Base-by-base conservation (phyloP, 2,888 invertebrate species). In the Microctonus aethiopoides region DNA sequence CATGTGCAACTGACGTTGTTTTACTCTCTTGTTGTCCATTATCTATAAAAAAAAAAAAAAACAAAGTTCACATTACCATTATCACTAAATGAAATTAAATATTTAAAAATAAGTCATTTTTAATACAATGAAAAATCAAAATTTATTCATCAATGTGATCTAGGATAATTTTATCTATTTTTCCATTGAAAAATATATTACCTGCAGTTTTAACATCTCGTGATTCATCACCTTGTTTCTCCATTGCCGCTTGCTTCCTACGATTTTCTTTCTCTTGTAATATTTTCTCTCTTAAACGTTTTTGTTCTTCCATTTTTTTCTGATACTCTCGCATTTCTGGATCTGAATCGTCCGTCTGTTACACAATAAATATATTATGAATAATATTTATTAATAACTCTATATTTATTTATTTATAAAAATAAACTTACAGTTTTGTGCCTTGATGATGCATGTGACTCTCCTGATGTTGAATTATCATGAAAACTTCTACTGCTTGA, bases 301-400 rank as follows among this genome's bases (percentile, higher is more conserved):
- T 88, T 73, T 88, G 88, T 68, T 88, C 87, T 73, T 88, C 88
- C 78, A 88, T 85, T 73, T 87, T 87, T 70, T 84, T 84, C 2
- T 86, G 80, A 71, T 88, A 88, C 39, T 88, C 87, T 26, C 83
- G 80, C 81, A 86, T 85, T 74, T 87, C 87, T 39, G 86, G 87
- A 76, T 87, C 87, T 63, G 84, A 79, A 65, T 80, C 83, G 34
- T 84, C 85, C 67, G 84, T 26, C 2, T 57, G 29, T 24, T 22
- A 66, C 1, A 56, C 22, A 56, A 20, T 20, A 6, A 16, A 24
- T 3, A 52, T 26, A 68, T 39, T 11, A n/a, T n/a, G n/a, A n/a
- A n/a, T n/a, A n/a, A n/a, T n/a, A n/a, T n/a, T n/a, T n/a, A n/a
- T n/a, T n/a, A n/a, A n/a, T n/a, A 1, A 1, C 11, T 5, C 2